These are phyloP conservation scores for Phasianus colchicus DNA, from an alignment of 2,113 vertebrate species.

Conservation along the genomic window DNA sequence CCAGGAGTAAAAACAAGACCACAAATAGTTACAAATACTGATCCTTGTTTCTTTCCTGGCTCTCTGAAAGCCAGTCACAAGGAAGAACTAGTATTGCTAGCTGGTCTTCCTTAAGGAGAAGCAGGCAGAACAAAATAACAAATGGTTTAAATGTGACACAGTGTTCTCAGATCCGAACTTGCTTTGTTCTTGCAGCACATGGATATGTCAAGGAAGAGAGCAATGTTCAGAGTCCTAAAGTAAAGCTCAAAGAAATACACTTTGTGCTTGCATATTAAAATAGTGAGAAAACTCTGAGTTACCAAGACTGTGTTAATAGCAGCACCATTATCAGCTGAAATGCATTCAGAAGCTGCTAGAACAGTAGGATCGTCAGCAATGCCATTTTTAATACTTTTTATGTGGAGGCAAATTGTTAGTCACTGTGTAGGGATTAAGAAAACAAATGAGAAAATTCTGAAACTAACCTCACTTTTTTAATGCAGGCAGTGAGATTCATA, in stretches of 20 bases:
- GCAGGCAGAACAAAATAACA: background rate
- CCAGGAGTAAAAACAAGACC: constrained; percentile 19
- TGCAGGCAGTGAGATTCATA: background rate
- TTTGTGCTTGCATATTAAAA: background rate
- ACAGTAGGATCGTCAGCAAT: background rate
- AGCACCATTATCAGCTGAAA: background rate
- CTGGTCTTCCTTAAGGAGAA: background rate
- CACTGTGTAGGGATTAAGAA: background rate
- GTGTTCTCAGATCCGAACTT: background rate
- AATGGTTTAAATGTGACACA: background rate
- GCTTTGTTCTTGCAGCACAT: background rate
- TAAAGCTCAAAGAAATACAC: background rate
- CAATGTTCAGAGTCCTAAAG: background rate
- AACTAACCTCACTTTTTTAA: background rate
- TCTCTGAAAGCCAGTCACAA: background rate
- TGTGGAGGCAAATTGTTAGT: background rate
- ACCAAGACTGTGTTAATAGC: background rate
- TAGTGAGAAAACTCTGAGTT: background rate
- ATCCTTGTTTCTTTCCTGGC: constrained; percentile 12
- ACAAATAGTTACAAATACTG: background rate
- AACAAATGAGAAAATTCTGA: background rate
- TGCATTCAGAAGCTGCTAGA: background rate
- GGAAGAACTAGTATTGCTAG: background rate
- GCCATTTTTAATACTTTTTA: background rate
- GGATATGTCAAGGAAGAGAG: background rate